phyloP scores from a whole-genome alignment of 1,140 invertebrate genomes.

The Vollenhovia emeryi region DNA sequence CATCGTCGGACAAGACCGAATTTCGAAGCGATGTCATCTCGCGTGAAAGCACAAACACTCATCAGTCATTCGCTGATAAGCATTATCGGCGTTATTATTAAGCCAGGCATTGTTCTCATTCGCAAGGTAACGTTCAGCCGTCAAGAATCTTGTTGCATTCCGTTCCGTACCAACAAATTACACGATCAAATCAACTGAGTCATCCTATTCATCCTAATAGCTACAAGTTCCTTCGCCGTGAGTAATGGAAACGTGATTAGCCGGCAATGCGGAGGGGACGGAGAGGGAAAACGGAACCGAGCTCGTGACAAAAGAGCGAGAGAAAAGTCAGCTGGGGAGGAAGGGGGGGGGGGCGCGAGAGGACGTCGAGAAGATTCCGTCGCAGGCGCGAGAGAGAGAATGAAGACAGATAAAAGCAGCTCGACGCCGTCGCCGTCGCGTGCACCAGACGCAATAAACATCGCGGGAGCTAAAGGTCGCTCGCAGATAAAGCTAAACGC shows the following conservation, averaged over 20 bases:
- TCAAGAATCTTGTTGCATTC: not conserved
- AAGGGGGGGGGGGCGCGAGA: not conserved
- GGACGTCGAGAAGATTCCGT: not conserved
- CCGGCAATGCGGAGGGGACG: not conserved
- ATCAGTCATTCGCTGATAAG: not conserved
- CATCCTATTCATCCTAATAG: conserved; percentile 56
- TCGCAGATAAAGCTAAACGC: not conserved
- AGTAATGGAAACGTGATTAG: conserved; percentile 38
- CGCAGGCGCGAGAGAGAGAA: not conserved
- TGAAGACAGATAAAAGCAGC: not conserved
- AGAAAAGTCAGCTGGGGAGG: not conserved
- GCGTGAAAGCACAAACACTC: not conserved
- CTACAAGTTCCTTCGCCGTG: conserved; percentile 40
- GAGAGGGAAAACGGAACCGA: not conserved
- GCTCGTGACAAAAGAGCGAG: conserved; percentile 8
- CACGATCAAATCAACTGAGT: conserved; percentile 52
- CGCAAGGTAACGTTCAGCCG: not conserved
- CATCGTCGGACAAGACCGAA: not conserved
- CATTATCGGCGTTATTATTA: not conserved
- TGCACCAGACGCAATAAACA: not conserved
- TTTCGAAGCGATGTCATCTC: not conserved
- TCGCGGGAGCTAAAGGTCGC: not conserved
- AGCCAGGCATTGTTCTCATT: not conserved
- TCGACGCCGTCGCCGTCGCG: no score
- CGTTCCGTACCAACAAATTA: conserved; percentile 9